Conservation (phyloP, 53 echinoderm and acorn worm species). For the Mesocentrotus franciscanus region DNA sequence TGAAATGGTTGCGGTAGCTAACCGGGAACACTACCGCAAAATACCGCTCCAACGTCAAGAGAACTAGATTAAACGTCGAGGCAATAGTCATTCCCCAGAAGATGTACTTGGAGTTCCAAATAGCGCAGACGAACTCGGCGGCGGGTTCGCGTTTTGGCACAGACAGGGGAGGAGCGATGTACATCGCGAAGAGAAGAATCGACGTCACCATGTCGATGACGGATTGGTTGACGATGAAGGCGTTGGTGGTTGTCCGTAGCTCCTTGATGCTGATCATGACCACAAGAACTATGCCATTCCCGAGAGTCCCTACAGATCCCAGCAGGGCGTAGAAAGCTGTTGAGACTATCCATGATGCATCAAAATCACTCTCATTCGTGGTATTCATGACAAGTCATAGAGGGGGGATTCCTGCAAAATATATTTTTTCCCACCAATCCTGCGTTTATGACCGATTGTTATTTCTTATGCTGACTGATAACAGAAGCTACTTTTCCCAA, state of each 20-base stretch:
- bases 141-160: not conserved
- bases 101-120: conserved; percentile 75
- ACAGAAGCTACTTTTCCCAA: not conserved
- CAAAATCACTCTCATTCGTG: not conserved
- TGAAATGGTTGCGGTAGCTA: conserved; percentile 54
- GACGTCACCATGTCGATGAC: conserved; percentile 72
- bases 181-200: conserved; percentile 61
- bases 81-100: conserved; percentile 73
- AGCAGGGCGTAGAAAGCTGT: conserved; percentile 56
- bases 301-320: conserved; percentile 60
- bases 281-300: conserved; percentile 72
- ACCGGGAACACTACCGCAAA: conserved; percentile 73
- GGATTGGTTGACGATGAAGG: conserved; percentile 74
- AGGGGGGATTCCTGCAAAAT: not conserved
- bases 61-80: conserved; percentile 73
- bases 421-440: not conserved
- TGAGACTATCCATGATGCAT: not conserved
- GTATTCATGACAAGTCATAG: not conserved
- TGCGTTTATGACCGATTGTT: not conserved
- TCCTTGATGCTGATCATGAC: conserved; percentile 59
- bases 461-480: not conserved
- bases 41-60: conserved; percentile 76
- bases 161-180: conserved; percentile 36
- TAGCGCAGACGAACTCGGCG: conserved; percentile 55
- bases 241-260: conserved; percentile 62